Percentiles rank a stretch among this genome's conserved stretches.
Conservation (phyloP, 2,888 invertebrate species). For the Ophioninae sp. region DNA sequence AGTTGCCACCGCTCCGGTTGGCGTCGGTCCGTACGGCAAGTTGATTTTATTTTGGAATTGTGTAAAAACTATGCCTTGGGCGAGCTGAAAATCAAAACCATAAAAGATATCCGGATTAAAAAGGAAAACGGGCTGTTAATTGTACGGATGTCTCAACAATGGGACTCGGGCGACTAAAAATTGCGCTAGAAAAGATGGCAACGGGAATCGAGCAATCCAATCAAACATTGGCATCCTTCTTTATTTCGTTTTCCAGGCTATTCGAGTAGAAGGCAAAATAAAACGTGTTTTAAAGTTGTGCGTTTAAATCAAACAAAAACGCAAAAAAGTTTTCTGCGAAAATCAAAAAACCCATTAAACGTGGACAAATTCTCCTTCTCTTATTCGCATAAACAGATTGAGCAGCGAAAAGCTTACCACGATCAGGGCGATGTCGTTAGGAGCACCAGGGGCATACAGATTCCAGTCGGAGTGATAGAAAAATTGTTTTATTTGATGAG, state of each 20-base stretch:
- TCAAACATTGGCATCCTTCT: not conserved
- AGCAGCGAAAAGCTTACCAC: slow-evolving; percentile 48
- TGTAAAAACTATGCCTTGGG: slow-evolving; percentile 19
- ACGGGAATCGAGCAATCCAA: not conserved
- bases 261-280: too few relatives aligned
- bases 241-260: too few relatives aligned
- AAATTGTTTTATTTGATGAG: slow-evolving; percentile 45
- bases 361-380: too few relatives aligned
- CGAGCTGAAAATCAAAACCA: slow-evolving; percentile 13
- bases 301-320: too few relatives aligned
- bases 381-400: not conserved
- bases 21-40: slow-evolving; percentile 9
- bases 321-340: too few relatives aligned
- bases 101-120: not conserved
- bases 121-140: not conserved
- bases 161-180: not conserved
- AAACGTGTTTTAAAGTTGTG: too few relatives aligned
- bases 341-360: too few relatives aligned
- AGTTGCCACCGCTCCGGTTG: slow-evolving; percentile 1
- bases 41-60: slow-evolving; percentile 24
- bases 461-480: slow-evolving; percentile 14
- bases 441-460: not conserved
- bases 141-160: not conserved
- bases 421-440: slow-evolving; percentile 65
- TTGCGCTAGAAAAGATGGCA: not conserved